These are phyloP conservation scores for Protosalanx chinensis DNA, from an alignment of 2,797 vertebrate species.

Conservation along the genomic window DNA sequence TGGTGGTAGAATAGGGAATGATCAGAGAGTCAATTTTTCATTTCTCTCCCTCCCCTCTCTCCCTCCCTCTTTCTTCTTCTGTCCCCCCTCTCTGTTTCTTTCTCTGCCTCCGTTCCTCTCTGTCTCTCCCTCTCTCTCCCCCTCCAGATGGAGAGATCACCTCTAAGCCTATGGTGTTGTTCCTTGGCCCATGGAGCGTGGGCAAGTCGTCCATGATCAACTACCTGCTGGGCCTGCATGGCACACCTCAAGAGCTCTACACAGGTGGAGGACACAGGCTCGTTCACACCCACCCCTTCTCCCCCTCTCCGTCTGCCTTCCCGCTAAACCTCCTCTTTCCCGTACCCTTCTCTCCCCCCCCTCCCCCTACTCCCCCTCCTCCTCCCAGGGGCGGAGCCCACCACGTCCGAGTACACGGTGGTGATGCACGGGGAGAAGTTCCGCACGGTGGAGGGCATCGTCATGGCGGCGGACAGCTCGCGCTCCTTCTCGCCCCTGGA, in stretches of 20 bases:
- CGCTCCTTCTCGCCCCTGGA: constrained; percentile 93
- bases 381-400: constrained; percentile 89
- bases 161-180: constrained; percentile 96
- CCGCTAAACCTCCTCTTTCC: not conserved
- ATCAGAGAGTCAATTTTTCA: not conserved
- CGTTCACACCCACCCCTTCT: not conserved
- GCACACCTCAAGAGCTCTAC: constrained; percentile 82
- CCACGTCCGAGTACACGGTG: constrained; percentile 96
- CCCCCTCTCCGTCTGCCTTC: not conserved
- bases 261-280: constrained; percentile 48
- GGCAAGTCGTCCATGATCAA: constrained; percentile 99
- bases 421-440: constrained; percentile 93
- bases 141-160: constrained; percentile 90
- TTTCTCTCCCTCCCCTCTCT: constrained; percentile 2
- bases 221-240: constrained; percentile 91
- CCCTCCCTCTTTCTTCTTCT: not conserved
- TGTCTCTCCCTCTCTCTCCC: not conserved
- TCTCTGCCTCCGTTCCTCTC: not conserved
- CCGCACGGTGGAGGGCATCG: constrained; percentile 91
- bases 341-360: not conserved
- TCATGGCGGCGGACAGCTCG: constrained; percentile 95
- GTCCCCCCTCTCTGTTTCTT: too few species aligned
- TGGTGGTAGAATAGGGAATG: constrained; percentile 44
- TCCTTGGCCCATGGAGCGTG: constrained; percentile 96
- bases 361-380: not conserved